Percentiles rank a stretch among this genome's conserved stretches.
Conservation (phyloP, 1,140 invertebrate genomes). For the Frieseomelitta varia region DNA sequence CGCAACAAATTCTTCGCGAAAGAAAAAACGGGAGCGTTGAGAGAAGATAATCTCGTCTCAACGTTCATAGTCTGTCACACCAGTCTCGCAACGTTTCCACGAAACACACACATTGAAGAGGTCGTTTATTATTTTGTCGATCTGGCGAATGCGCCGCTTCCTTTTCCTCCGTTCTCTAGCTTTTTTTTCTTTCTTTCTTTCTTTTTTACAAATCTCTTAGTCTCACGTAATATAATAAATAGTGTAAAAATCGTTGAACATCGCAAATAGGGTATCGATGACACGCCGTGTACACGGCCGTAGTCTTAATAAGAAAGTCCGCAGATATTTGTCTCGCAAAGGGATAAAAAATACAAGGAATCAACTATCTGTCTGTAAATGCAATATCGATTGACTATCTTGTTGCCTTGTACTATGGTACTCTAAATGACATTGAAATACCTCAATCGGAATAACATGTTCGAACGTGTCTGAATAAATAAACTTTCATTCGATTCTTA, state of each 20-base stretch:
- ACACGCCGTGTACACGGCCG: not conserved
- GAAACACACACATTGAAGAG: slow-evolving; percentile 16
- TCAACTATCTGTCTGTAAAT: slow-evolving; percentile 36
- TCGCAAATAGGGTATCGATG: slow-evolving; percentile 17
- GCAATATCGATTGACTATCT: slow-evolving; percentile 44
- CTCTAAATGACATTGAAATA: slow-evolving; percentile 49
- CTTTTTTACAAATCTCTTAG: slow-evolving; percentile 33
- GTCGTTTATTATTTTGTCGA: not conserved
- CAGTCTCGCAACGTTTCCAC: not conserved
- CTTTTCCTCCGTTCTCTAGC: not conserved
- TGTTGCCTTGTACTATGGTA: slow-evolving; percentile 47
- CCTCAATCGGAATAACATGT: slow-evolving; percentile 18
- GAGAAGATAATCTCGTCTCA: slow-evolving; percentile 3
- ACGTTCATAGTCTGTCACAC: slow-evolving; percentile 3
- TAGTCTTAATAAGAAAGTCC: slow-evolving; percentile 17
- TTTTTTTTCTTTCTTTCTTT: too few species aligned
- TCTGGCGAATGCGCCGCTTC: not conserved
- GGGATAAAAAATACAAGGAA: slow-evolving; percentile 41
- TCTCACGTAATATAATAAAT: slow-evolving; percentile 28
- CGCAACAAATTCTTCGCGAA: slow-evolving; percentile 2
- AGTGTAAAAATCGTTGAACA: slow-evolving; percentile 35
- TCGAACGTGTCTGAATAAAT: not conserved
- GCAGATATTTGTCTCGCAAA: slow-evolving; percentile 28
- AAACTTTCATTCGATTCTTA: slow-evolving; percentile 29
- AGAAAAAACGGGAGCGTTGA: not conserved